Evolutionary conservation across 2,888 invertebrate species (phyloP), one percentile per base, ranked within the genome.

Genomic region (Spodoptera littoralis): DNA sequence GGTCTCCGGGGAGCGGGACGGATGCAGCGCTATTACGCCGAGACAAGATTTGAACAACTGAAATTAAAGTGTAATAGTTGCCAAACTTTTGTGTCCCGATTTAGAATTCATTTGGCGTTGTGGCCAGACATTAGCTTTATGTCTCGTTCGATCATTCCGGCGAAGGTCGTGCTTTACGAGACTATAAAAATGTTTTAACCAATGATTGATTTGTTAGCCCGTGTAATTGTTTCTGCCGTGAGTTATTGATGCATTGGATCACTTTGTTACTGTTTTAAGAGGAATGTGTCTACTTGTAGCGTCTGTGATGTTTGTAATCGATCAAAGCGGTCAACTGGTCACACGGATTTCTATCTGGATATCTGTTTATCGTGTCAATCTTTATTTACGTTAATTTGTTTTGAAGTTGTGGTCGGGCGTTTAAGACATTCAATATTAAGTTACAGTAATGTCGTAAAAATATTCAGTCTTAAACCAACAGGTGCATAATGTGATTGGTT

Each of bases 41-140:
- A 87, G 92, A 89, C 94, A 89, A 92, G 89, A 92, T 88, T 92
- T 92, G 92, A 93, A 94, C 94, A 94, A 94, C 94, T 95, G 95
- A 95, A 92, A 94, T 93, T 92, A 92, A 94, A 94, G 88, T 90
- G 90, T 90, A 85, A 90, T 81, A 87, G 90, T 88, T 95, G 95
- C 95, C 95, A 95, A 95, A 91, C 87, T 87, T 90, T 92, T 87
- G 92, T 88, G 84, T 89, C 92, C 91, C 87, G 85, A 88, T 93
- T 93, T 95, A 95, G 95, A 92, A 84, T 89, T 85, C 79, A 88
- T 89, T 94, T 94, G 94, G 94, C 94, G 80, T 80, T 88, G 88
- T 80, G 81, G 87, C 92, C 89, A 90, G 91, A 87, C 83, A 84
- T 86, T 84, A 81, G 77, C 60, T 86, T 85, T 87, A 86, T 84